These are phyloP conservation scores for Zapornia atra DNA, from an alignment of 2,113 vertebrate genomes.

Conservation along the genomic window DNA sequence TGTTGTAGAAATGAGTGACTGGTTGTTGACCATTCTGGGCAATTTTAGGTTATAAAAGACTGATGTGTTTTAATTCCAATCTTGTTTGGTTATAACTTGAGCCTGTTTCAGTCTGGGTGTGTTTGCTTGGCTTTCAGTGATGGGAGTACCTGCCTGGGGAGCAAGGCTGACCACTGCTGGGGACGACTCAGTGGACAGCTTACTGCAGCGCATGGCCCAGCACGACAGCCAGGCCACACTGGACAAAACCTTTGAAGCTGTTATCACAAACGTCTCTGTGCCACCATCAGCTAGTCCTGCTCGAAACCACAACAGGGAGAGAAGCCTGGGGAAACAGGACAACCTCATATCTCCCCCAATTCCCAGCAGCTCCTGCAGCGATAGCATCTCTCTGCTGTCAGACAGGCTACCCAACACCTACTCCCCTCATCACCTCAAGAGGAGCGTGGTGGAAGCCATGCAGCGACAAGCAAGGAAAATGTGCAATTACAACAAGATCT, in stretches of 20 bases:
- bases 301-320: conserved; percentile 68
- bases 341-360: background rate
- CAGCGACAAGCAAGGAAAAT: conserved; percentile 82
- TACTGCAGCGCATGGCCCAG: conserved; percentile 76
- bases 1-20: background rate
- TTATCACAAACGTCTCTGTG: conserved; percentile 51
- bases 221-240: conserved; percentile 64
- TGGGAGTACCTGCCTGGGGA: conserved; percentile 25
- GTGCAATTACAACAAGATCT: conserved; percentile 83
- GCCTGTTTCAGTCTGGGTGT: background rate
- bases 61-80: fast-evolving
- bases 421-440: conserved; percentile 74
- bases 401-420: conserved; percentile 51
- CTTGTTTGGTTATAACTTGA: background rate
- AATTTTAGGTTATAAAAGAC: background rate
- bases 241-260: conserved; percentile 72
- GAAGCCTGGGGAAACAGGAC: conserved; percentile 66
- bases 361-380: conserved; percentile 10
- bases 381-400: conserved; percentile 49
- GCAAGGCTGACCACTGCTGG: conserved; percentile 42
- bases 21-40: fast-evolving
- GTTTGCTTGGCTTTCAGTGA: conserved; percentile 55
- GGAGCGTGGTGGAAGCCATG: conserved; percentile 80
- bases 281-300: conserved; percentile 66
- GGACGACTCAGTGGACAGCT: conserved; percentile 73